A percentile compares a stretch with the other conserved stretches of the same genome.
Conservation (phyloP, 2,797 vertebrate species). For the Phyllotis vaccarum region DNA sequence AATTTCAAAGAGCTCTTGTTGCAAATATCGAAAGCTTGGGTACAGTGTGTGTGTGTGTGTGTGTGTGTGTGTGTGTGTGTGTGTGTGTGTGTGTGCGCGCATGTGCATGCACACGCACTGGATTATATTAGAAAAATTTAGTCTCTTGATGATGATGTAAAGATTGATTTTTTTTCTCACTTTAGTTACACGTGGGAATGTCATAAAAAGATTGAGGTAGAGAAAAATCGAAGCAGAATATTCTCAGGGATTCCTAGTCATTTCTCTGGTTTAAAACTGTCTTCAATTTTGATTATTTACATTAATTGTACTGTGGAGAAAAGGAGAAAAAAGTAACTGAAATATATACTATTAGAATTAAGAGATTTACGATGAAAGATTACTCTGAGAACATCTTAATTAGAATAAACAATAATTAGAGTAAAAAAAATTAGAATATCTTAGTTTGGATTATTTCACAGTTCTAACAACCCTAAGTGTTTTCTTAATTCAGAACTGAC, state of each 20-base stretch:
- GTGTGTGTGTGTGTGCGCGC: background rate
- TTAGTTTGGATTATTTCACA: slow-evolving; percentile 20
- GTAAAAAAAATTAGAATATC: background rate
- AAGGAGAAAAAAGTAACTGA: background rate
- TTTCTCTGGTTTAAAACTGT: background rate
- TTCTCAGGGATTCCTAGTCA: background rate
- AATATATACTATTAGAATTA: background rate
- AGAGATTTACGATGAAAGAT: background rate
- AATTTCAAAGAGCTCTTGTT: background rate
- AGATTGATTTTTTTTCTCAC: background rate
- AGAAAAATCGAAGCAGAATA: background rate
- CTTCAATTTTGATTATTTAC: background rate
- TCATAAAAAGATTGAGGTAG: background rate
- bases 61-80: background rate
- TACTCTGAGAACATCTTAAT: background rate
- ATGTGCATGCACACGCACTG: no score
- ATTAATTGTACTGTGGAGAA: background rate
- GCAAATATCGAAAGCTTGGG: slow-evolving; percentile 6
- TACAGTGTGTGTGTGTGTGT: background rate
- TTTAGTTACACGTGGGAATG: background rate
- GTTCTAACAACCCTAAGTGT: background rate
- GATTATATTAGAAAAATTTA: slow-evolving; percentile 40
- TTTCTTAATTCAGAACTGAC: slow-evolving; percentile 46
- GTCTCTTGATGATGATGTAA: background rate
- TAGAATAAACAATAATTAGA: no score